Conservation (phyloP, 1,140 invertebrate species). For the Ceratina calcarata region DNA sequence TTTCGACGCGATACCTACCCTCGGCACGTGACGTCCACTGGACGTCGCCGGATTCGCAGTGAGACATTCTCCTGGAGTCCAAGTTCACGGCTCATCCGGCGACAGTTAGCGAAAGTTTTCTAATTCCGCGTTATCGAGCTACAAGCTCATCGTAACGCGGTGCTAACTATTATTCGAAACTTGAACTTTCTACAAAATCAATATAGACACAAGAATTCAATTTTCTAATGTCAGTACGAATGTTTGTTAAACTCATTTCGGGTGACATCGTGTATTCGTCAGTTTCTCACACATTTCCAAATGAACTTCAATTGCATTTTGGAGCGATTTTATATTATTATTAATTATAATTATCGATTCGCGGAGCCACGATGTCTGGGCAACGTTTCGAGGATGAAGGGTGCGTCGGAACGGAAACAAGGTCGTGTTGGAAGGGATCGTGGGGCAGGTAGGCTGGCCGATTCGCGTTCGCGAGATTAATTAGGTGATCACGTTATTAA, state of each 20-base stretch:
- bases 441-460: constrained; percentile 57
- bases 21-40: neutral
- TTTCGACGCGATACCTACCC: constrained; percentile 44
- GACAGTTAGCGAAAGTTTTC: constrained; percentile 25
- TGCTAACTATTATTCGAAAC: too few relatives aligned
- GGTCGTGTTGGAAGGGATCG: neutral
- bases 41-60: neutral
- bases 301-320: too few relatives aligned
- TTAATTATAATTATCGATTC: too few relatives aligned
- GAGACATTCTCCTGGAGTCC: constrained; percentile 19
- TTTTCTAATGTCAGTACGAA: too few relatives aligned
- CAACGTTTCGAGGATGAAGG: constrained; percentile 39
- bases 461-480: constrained; percentile 66
- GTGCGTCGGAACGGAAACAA: constrained; percentile 16
- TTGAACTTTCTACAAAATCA: too few relatives aligned
- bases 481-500: constrained; percentile 71
- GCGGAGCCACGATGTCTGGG: neutral
- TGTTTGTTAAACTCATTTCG: too few relatives aligned
- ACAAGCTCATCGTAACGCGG: neutral
- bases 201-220: too few relatives aligned
- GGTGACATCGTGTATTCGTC: neutral
- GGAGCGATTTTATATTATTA: too few relatives aligned
- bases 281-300: neutral
- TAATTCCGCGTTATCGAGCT: constrained; percentile 27
- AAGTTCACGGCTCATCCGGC: constrained; percentile 28